Conservation (phyloP, 2,797 vertebrate species). For the Delichon dasypus region DNA sequence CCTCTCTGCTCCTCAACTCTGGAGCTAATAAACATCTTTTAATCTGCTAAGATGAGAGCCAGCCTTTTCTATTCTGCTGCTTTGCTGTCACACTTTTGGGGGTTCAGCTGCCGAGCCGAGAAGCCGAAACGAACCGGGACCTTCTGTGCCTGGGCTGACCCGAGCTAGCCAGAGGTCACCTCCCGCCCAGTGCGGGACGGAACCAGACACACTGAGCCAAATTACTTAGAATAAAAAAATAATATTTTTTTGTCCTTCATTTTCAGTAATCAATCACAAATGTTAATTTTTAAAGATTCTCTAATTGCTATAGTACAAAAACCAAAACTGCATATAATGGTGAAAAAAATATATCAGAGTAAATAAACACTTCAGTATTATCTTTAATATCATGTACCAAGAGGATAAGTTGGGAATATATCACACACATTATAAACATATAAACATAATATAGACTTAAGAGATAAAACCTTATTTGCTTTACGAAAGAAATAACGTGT, state of each 20-base stretch:
- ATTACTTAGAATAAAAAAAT: background rate
- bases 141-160: too few species aligned
- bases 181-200: too few species aligned
- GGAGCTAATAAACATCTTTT: too few species aligned
- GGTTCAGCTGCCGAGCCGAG: too few species aligned
- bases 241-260: background rate
- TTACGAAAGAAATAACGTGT: background rate
- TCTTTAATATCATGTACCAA: background rate
- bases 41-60: too few species aligned
- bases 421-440: background rate
- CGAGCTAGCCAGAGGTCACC: too few species aligned
- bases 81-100: too few species aligned
- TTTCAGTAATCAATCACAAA: background rate
- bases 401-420: background rate
- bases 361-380: background rate
- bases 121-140: too few species aligned
- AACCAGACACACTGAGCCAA: too few species aligned
- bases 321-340: background rate
- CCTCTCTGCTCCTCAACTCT: too few species aligned
- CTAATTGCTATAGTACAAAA: background rate
- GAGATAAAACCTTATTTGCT: background rate
- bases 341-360: background rate
- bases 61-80: too few species aligned
- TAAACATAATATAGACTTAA: background rate
- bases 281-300: background rate